These are phyloP conservation scores for Mus musculus DNA, from an alignment of 2,113 vertebrate species.

Conservation along the genomic window DNA sequence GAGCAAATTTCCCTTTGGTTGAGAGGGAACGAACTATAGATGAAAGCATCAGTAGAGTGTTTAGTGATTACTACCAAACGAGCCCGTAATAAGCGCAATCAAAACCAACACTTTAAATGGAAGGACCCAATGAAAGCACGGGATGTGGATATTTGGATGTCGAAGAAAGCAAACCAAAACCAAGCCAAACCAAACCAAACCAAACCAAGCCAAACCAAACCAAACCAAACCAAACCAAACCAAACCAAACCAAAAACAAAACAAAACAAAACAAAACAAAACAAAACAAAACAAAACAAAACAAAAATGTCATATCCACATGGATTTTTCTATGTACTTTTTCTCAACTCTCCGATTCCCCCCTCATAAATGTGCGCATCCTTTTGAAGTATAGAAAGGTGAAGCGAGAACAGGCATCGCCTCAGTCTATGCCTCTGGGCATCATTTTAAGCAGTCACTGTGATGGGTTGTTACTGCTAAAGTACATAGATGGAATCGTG, in stretches of 20 bases:
- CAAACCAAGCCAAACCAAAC: too few species aligned
- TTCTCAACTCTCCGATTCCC: background rate
- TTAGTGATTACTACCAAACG: conserved; percentile 18
- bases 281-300: too few species aligned
- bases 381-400: conserved; percentile 68
- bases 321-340: conserved; percentile 35
- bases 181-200: too few species aligned
- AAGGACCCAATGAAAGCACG: conserved; percentile 3
- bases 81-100: background rate
- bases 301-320: conserved; percentile 4
- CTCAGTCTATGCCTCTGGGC: conserved; percentile 64
- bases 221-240: background rate
- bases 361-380: background rate
- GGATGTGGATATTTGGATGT: conserved; percentile 44
- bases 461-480: conserved; percentile 63
- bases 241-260: too few species aligned
- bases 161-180: background rate
- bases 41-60: background rate
- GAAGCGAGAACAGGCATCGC: conserved; percentile 43
- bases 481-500: background rate
- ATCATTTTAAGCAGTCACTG: conserved; percentile 66
- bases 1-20: conserved; percentile 29
- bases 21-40: background rate
- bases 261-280: background rate
- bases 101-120: conserved; percentile 53